Conservation (phyloP, 2,797 vertebrate genomes). For the Coranthus polyacanthus region DNA sequence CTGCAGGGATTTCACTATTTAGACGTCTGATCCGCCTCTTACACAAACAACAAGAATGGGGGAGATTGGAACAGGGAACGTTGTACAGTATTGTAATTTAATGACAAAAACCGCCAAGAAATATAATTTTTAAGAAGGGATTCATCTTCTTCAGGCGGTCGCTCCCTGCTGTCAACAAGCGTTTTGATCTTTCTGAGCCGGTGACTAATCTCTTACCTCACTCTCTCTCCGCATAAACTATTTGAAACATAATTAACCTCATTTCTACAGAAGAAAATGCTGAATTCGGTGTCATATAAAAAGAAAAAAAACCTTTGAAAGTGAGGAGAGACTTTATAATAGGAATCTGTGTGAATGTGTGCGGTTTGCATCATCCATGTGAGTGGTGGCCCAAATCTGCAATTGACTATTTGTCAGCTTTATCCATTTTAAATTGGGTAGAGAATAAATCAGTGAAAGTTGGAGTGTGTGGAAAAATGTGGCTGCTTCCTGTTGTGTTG, state of each 20-base stretch:
- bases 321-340: conserved; percentile 5
- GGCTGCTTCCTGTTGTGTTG: neutral
- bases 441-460: neutral
- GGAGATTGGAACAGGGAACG: conserved; percentile 3
- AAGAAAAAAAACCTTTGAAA: neutral
- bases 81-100: conserved; percentile 26
- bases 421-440: neutral
- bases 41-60: conserved; percentile 10
- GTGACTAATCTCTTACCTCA: conserved; percentile 62
- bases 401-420: conserved; percentile 22
- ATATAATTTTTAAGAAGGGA: conserved; percentile 52
- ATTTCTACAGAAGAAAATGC: conserved; percentile 42
- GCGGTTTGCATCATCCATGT: neutral
- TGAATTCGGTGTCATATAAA: conserved; percentile 23
- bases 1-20: conserved; percentile 12
- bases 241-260: conserved; percentile 54
- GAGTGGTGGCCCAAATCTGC: conserved; percentile 5
- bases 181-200: conserved; percentile 62
- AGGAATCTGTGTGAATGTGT: conserved; percentile 15
- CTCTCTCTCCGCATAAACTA: conserved; percentile 45
- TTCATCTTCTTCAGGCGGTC: conserved; percentile 48
- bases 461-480: neutral
- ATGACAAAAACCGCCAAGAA: no score
- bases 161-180: conserved; percentile 61
- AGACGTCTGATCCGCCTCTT: conserved; percentile 8